phyloP scores from a whole-genome alignment of 2,888 invertebrate genomes.

The Phortica okadai region DNA sequence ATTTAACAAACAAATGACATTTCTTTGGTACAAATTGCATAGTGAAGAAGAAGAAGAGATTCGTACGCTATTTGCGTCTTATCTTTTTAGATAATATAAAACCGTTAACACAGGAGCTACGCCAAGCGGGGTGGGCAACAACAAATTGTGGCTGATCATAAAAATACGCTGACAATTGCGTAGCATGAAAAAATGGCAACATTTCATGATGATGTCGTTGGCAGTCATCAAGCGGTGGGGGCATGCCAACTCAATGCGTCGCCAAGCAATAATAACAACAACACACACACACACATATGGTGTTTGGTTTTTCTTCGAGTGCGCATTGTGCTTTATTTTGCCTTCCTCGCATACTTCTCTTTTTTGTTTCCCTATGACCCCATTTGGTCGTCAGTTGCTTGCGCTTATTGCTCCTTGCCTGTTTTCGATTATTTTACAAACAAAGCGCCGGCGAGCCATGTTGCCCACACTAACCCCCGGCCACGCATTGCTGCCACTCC shows the following conservation, averaged over 20 bases:
- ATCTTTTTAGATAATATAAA: too few relatives aligned
- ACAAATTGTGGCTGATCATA: conserved; percentile 46
- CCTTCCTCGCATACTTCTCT: conserved; percentile 34
- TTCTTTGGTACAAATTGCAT: too few relatives aligned
- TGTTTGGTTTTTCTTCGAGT: conserved; percentile 33
- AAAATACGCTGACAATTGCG: conserved; percentile 68
- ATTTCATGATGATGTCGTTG: conserved; percentile 62
- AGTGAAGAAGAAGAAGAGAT: too few relatives aligned
- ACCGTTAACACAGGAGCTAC: not conserved
- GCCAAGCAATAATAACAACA: not conserved
- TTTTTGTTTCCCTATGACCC: not conserved
- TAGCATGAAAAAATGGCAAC: conserved; percentile 50
- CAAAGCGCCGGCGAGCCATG: conserved; percentile 49
- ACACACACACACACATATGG: conserved; percentile 41
- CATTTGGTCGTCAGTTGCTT: not conserved
- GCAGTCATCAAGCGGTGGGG: not conserved
- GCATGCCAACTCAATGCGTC: conserved; percentile 26
- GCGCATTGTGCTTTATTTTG: not conserved
- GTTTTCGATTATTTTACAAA: conserved; percentile 68
- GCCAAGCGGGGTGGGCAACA: too few relatives aligned
- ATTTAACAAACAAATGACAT: too few relatives aligned
- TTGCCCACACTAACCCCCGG: not conserved
- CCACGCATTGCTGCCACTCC: conserved; percentile 30
- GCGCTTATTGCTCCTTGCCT: conserved; percentile 48
- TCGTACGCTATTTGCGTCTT: too few relatives aligned